Base-by-base conservation (phyloP, 1,140 invertebrate species). In the Cherax destructor region DNA sequence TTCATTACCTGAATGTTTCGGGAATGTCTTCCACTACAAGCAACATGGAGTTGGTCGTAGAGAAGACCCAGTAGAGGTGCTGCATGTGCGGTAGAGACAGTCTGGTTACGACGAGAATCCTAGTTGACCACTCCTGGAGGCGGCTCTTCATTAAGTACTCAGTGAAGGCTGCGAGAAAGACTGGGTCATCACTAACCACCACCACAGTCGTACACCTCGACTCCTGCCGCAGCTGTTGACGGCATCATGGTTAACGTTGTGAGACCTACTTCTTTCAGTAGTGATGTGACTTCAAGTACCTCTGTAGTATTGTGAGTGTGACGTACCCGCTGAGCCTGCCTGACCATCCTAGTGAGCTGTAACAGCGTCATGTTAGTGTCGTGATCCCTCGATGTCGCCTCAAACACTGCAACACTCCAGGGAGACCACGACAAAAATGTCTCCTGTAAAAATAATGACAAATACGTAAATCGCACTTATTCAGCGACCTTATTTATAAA, bases 51-150 rank as follows among this genome's bases (percentile, higher is more conserved):
- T 74, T 74, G 2, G n/a, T 24, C n/a, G 4, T 74, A n/a, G 69
- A 74, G n/a, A 74, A 11, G 21, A 74, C 4, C 24, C 6, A 9
- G 69, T 74, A n/a, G 21, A 74, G 69, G 69, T 30, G 0, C 6
- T 74, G 69, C 69, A 74, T n/a, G 7, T 74, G 16, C 7, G n/a
- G n/a, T n/a, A 74, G 69, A n/a, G 69, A n/a, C n/a, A 74, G n/a
- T n/a, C 69, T n/a, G 24, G 69, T 74, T n/a, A 74, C 69, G 69
- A 74, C 69, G n/a, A 74, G 69, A n/a, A 74, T n/a, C 69, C 69
- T 74, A 4, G 69, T 74, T 11, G 69, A 30, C 69, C 69, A 74
- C 69, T 30, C 69, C 69, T 30, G 69, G 24, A 74, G 69, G 69
- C 69, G 69, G 69, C 69, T n/a, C 69, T 74, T 74, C n/a, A 74